Percentiles rank a stretch among this genome's conserved stretches.
phyloP scores from a whole-genome alignment of 35 echinoderm and acorn worm species.

The Apostichopus californicus region DNA sequence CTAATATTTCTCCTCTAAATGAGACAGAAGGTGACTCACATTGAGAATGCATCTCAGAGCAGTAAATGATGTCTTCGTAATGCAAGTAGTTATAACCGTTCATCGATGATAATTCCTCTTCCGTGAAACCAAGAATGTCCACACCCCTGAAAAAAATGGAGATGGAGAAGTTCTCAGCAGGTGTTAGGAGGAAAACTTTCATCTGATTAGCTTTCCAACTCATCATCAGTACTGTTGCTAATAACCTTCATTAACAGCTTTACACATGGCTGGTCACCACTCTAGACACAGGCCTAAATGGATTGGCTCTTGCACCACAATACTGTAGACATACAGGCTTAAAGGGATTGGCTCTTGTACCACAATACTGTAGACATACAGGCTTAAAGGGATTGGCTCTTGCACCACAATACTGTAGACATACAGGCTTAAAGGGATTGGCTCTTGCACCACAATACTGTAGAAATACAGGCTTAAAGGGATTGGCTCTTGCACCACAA shows the following conservation, averaged over 20 bases:
- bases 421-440: too few relatives aligned
- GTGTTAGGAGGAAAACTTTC: neutral
- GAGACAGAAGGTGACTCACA: slow-evolving; percentile 61
- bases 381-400: neutral
- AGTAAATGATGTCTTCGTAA: slow-evolving; percentile 93
- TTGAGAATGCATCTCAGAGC: slow-evolving; percentile 83
- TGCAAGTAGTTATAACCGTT: slow-evolving; percentile 84
- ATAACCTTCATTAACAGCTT: neutral
- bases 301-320: too few relatives aligned
- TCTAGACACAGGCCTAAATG: too few relatives aligned
- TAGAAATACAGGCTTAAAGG: too few relatives aligned
- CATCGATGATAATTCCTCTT: slow-evolving; percentile 55
- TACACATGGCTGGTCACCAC: neutral
- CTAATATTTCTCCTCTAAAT: too few relatives aligned
- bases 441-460: too few relatives aligned
- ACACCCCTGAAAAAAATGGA: slow-evolving; percentile 52
- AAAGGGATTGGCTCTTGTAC: too few relatives aligned
- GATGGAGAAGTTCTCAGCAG: neutral
- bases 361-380: too few relatives aligned
- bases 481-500: too few relatives aligned
- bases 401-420: too few relatives aligned
- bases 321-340: too few relatives aligned
- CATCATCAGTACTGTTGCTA: neutral
- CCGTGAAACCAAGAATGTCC: slow-evolving; percentile 82
- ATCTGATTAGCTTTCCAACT: too few relatives aligned